A percentile compares a stretch with the other conserved stretches of the same genome.
Evolutionary conservation across 2,113 vertebrate genomes (phyloP).

Genomic region (Mustela nigripes): DNA sequence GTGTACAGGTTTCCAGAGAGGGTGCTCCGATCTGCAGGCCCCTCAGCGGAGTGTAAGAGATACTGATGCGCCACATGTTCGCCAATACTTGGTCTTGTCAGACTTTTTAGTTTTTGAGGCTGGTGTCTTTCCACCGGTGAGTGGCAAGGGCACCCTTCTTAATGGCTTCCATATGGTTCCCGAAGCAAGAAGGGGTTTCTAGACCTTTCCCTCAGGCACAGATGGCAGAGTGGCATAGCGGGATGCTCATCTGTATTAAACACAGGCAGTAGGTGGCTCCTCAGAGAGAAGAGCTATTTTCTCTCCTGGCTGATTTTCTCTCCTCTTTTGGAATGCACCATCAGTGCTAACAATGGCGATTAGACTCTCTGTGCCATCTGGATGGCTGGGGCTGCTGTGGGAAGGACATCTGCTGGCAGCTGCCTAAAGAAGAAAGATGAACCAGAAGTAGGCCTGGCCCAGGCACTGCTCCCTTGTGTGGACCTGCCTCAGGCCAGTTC

Average conservation of each 20-base stretch:
- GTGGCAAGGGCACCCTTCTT: background rate
- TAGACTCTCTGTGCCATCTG: slow-evolving; percentile 55
- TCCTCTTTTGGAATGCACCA: slow-evolving; percentile 25
- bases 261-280: slow-evolving; percentile 14
- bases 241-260: background rate
- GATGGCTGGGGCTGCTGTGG: background rate
- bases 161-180: background rate
- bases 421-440: background rate
- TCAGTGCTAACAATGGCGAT: slow-evolving; percentile 48
- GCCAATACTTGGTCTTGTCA: background rate
- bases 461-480: background rate
- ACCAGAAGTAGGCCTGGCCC: background rate
- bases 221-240: background rate
- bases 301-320: background rate
- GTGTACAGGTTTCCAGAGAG: background rate
- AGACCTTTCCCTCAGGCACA: background rate
- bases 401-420: slow-evolving; percentile 48
- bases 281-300: background rate
- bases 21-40: background rate
- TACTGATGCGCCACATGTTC: background rate
- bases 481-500: background rate
- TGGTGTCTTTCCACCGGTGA: background rate
- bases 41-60: background rate
- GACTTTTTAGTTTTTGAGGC: background rate
- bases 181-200: background rate